Evolutionary conservation across 2,113 vertebrate species (phyloP).

Genomic region (Eulacestoma nigropectus): DNA sequence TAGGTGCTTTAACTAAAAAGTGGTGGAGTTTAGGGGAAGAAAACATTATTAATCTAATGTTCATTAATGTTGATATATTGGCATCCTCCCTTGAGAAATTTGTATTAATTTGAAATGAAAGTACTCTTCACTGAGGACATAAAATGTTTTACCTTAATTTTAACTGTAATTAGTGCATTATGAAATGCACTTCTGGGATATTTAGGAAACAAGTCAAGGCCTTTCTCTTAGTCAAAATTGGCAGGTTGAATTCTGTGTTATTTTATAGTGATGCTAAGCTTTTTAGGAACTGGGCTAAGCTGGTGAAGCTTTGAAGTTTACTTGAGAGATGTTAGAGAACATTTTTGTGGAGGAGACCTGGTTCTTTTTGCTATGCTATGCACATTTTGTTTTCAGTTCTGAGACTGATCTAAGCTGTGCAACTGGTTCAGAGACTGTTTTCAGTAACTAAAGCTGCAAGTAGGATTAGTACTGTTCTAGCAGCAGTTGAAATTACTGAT

Average conservation of each 20-base stretch:
- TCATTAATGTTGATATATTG: not conserved
- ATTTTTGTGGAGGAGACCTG: not conserved
- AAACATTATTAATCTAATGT: not conserved
- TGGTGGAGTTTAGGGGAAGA: not conserved
- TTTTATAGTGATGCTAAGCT: not conserved
- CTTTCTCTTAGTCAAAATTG: not conserved
- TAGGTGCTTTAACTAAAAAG: not conserved
- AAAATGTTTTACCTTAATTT: not conserved
- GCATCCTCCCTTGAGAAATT: not conserved
- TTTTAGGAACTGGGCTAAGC: not conserved
- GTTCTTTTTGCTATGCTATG: not conserved
- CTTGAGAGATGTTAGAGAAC: not conserved
- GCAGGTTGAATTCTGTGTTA: not conserved
- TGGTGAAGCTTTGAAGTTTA: not conserved
- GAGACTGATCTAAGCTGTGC: not conserved
- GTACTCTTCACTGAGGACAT: not conserved
- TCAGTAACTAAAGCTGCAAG: not conserved
- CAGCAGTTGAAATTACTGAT: not conserved
- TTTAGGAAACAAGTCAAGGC: not conserved
- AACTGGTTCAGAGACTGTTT: not conserved
- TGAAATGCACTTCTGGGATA: not conserved
- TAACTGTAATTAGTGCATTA: not conserved
- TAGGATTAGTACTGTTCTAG: not conserved
- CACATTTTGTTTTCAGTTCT: not conserved
- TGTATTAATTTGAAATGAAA: not conserved